A percentile compares a stretch with the other conserved stretches of the same genome.
phyloP scores from a whole-genome alignment of 2,797 vertebrate genomes.

The Rousettus madagascariensis region DNA sequence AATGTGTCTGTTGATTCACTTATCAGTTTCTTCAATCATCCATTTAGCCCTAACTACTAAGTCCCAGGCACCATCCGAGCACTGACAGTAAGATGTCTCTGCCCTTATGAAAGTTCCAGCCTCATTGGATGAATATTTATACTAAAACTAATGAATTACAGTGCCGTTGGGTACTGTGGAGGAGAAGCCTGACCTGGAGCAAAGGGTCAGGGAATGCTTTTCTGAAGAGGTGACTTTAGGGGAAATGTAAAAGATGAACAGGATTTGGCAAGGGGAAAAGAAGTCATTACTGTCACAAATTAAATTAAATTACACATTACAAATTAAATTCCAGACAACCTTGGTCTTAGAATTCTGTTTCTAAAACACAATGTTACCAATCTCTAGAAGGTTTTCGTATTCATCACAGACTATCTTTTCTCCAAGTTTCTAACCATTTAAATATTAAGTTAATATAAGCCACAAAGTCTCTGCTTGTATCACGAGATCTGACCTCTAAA shows the following conservation, averaged over 20 bases:
- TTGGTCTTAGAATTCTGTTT: background rate
- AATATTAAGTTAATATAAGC: background rate
- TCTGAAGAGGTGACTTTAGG: background rate
- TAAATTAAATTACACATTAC: no score
- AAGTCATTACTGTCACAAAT: background rate
- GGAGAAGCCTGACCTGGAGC: background rate
- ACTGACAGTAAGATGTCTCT: background rate
- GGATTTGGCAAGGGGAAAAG: background rate
- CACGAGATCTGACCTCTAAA: background rate
- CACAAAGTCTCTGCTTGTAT: background rate
- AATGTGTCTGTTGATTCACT: background rate
- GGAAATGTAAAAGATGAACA: no score
- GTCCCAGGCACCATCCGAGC: background rate
- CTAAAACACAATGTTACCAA: background rate
- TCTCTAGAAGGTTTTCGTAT: background rate
- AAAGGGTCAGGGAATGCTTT: background rate
- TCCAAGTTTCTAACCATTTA: background rate
- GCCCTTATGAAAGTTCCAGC: background rate
- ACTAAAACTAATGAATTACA: background rate
- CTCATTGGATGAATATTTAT: background rate
- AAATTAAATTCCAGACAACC: background rate
- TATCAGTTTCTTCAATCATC: background rate
- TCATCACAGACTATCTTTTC: background rate
- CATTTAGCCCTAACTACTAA: background rate
- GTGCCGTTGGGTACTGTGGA: background rate